Evolutionary conservation across 2,797 vertebrate species (phyloP).

Genomic region (Urosaurus nigricauda): DNA sequence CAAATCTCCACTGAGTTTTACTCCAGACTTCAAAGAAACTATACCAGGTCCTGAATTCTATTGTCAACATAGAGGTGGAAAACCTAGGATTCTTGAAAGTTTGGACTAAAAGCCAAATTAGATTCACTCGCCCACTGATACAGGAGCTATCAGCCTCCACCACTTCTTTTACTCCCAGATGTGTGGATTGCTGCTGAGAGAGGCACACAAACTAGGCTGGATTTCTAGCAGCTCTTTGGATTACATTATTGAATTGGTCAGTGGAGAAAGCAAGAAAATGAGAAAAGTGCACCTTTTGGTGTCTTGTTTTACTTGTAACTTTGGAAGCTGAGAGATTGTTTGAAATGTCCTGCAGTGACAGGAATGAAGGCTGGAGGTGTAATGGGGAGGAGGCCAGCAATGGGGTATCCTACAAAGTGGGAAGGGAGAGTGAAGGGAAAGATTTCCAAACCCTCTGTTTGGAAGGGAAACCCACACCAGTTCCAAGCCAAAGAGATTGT

Average conservation of each 20-base stretch:
- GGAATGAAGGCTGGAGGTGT: constrained; percentile 20
- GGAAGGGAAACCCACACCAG: background rate
- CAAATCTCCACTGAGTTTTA: too few relatives aligned
- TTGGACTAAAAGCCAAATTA: too few relatives aligned
- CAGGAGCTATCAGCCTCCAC: too few relatives aligned
- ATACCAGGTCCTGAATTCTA: too few relatives aligned
- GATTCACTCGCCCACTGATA: too few relatives aligned
- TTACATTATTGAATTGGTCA: background rate
- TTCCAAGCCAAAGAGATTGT: constrained; percentile 22
- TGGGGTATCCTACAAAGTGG: background rate
- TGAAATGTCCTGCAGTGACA: constrained; percentile 44
- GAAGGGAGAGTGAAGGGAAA: background rate
- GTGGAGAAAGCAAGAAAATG: background rate
- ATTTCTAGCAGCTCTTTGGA: background rate
- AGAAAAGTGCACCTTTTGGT: constrained; percentile 53
- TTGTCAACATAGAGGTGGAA: too few relatives aligned
- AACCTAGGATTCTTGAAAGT: too few relatives aligned
- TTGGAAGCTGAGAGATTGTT: constrained; percentile 53
- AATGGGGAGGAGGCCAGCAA: background rate
- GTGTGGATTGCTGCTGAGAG: too few relatives aligned
- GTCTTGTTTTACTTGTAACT: constrained; percentile 41
- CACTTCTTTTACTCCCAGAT: background rate
- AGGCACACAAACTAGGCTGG: background rate
- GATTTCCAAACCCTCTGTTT: constrained; percentile 7
- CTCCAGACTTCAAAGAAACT: too few relatives aligned